Evolutionary conservation across 2,113 vertebrate genomes (phyloP).

Genomic region (Seriola rivoliana): DNA sequence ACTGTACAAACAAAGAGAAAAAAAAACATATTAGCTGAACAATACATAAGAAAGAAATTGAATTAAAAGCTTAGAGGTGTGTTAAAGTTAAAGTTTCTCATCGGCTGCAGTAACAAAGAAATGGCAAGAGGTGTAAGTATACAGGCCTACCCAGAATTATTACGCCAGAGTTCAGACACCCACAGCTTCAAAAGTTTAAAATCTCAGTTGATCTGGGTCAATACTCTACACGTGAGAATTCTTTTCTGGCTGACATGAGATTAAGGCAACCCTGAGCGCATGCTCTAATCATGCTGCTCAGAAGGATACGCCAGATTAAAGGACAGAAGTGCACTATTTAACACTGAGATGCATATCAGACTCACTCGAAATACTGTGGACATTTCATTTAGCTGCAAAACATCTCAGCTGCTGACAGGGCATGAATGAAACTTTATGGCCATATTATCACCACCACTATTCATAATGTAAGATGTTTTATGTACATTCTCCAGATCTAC

Average conservation of each 20-base stretch:
- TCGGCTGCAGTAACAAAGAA: slow-evolving; percentile 3
- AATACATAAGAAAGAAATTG: neutral
- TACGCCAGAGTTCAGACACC: slow-evolving; percentile 24
- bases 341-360: slow-evolving; percentile 22
- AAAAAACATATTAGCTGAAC: neutral
- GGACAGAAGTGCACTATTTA: slow-evolving; percentile 13
- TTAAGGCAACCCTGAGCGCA: slow-evolving; percentile 55
- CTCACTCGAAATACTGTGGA: slow-evolving; percentile 26
- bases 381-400: slow-evolving; percentile 26
- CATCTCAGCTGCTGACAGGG: slow-evolving; percentile 7
- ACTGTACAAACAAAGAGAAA: slow-evolving; percentile 9
- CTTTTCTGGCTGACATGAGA: slow-evolving; percentile 30
- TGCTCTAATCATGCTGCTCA: slow-evolving; percentile 10
- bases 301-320: slow-evolving; percentile 24
- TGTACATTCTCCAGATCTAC: slow-evolving; percentile 25
- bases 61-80: slow-evolving; percentile 37
- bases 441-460: neutral
- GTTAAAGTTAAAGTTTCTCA: neutral
- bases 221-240: slow-evolving; percentile 7
- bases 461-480: neutral
- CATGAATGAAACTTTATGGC: slow-evolving; percentile 12
- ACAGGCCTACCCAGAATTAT: neutral
- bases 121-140: neutral
- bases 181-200: slow-evolving; percentile 22
- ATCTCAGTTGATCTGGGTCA: slow-evolving; percentile 25